Conservation (phyloP, 2,797 vertebrate species). For the Paguma larvata region DNA sequence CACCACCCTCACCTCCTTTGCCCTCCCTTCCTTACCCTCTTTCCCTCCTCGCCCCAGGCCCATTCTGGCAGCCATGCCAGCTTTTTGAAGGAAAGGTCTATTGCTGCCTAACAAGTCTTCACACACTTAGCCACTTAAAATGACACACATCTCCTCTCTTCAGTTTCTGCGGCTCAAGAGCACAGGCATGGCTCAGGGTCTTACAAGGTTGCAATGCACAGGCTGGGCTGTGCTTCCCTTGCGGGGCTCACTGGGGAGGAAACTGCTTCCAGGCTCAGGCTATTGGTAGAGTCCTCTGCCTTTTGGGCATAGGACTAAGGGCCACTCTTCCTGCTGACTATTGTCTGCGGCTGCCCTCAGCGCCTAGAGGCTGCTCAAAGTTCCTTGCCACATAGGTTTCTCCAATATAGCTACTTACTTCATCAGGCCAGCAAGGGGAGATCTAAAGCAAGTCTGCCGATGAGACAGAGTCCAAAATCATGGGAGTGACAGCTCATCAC, state of each 20-base stretch:
- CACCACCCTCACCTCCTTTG: fast-evolving
- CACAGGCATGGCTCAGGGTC: neutral
- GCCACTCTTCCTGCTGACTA: neutral
- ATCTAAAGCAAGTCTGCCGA: neutral
- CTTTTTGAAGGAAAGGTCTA: neutral
- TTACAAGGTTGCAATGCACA: neutral
- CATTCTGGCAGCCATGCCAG: neutral
- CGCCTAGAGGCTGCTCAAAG: neutral
- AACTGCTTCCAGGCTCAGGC: neutral
- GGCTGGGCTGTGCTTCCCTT: neutral
- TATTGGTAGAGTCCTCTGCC: neutral
- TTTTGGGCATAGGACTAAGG: neutral
- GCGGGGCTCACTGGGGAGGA: neutral
- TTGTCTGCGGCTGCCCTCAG: neutral
- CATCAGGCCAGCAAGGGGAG: neutral
- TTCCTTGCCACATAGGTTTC: neutral
- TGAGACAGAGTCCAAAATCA: neutral
- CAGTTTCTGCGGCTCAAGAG: neutral
- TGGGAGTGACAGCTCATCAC: too few relatives aligned
- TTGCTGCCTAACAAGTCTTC: neutral
- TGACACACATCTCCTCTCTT: neutral
- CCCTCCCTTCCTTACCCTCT: neutral
- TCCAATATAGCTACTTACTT: neutral
- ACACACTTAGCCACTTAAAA: neutral
- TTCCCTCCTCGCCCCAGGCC: neutral